Base-by-base conservation (phyloP, 2,888 invertebrate species). In the Mongoloraphidia duomilia region DNA sequence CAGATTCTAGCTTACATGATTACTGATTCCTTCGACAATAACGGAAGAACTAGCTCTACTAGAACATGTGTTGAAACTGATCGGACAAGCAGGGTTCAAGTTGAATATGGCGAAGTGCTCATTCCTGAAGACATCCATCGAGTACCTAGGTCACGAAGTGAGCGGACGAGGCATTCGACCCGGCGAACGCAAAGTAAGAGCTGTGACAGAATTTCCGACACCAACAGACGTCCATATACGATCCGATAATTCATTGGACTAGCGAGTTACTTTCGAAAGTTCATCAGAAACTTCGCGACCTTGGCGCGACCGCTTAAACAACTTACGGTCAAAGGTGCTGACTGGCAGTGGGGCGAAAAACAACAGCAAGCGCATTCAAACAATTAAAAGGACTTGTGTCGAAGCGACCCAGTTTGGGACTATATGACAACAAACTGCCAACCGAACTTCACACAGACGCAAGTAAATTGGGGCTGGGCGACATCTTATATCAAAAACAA, bases 51-150 rank as follows among this genome's bases (percentile, higher is more conserved):
- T 56, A 2, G 14, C 44, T 10, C 45, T 43, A 33, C 40, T 12
- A 14, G 50, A 36, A 43, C 46, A 12, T 39, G 54, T 54, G 26
- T 38, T 53, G 33, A 40, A 42, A 12, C 37, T 51, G 38, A 38
- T 54, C 2, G 17, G 45, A 41, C n/a, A 46, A 17, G 53, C 54
- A 5, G 50, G 52, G 9, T 11, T 53, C 14, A 49, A 50, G 35
- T 14, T 56, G 13, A 51, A 54, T 13, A 34, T 55, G 36, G 14
- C 35, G 13, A 56, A 56, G 44, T 56, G 56, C 41, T 35, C 38
- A 10, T 56, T 56, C 49, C 46, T 56, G 9, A 37, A 50, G 42
- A 14, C 36, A 9, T 14, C 12, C 6, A 26, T 56, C 2, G 40
- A 53, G 13, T 55, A 55, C 46, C 34, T 50, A 14, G 49, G 49